A percentile compares a stretch with the other conserved stretches of the same genome.
These are phyloP conservation scores for Rhombomys opimus DNA, from an alignment of 2,113 vertebrate species.

Conservation along the genomic window DNA sequence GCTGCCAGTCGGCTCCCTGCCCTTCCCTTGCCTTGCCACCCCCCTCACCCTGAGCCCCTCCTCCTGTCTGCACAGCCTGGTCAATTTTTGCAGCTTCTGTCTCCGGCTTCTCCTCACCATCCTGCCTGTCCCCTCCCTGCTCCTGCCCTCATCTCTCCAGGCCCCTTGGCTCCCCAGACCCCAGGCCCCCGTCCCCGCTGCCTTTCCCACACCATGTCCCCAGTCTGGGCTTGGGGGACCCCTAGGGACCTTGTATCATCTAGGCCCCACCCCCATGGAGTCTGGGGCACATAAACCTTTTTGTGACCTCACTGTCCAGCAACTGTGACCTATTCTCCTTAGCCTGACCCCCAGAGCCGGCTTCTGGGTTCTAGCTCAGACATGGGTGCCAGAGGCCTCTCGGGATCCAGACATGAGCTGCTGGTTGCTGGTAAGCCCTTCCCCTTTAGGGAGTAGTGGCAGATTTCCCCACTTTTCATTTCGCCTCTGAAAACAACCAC, in stretches of 20 bases:
- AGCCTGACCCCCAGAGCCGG: not conserved
- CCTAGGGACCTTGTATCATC: conserved; percentile 55
- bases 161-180: conserved; percentile 46
- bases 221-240: conserved; percentile 62
- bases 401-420: conserved; percentile 21
- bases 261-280: conserved; percentile 77
- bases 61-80: conserved; percentile 61
- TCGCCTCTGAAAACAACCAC: not conserved
- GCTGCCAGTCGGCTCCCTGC: not conserved
- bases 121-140: conserved; percentile 69
- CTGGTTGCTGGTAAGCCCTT: conserved; percentile 26
- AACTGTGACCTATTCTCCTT: conserved; percentile 77
- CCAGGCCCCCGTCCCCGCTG: conserved; percentile 29
- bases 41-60: conserved; percentile 76
- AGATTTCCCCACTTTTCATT: conserved; percentile 16
- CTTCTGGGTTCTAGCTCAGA: conserved; percentile 45
- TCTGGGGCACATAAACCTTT: conserved; percentile 73
- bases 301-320: conserved; percentile 80
- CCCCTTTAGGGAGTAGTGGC: not conserved
- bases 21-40: not conserved
- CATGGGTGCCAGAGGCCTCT: not conserved
- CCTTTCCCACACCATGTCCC: conserved; percentile 78
- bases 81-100: conserved; percentile 71
- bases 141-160: conserved; percentile 71
- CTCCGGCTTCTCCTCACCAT: conserved; percentile 77